Base-by-base conservation (phyloP, 2,113 vertebrate species). In the Albula glossodonta region DNA sequence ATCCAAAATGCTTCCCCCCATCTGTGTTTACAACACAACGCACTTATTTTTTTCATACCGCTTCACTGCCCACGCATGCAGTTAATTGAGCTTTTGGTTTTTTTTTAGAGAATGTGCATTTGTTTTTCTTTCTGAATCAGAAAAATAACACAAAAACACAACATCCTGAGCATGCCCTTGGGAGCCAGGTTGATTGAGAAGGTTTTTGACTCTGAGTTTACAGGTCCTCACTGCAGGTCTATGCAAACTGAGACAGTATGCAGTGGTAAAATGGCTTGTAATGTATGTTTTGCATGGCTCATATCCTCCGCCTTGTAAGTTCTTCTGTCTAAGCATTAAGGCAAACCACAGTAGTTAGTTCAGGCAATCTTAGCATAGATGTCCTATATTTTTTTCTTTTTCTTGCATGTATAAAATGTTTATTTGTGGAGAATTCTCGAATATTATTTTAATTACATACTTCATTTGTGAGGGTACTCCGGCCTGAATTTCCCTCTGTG, bases 41-140 rank as follows among this genome's bases (percentile, higher is more conserved):
- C 84, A 85, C 90, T 88, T 92, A 91, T 83, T 89, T 79, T 87
- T 90, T 48, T 57, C 11, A 80, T 77, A 92, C 92, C 89, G 95
- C 93, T 92, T 91, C 82, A 86, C 89, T 90, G 92, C 91, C 90
- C 91, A 94, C 92, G 94, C 93, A 92, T 92, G 91, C 85, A 89
- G 79, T 77, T 66, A 11, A 83, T 50, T 31, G 51, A 52, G 31
- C 19, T n/a, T 53, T 60, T 0, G 48, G 48, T 57, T 51, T 82
- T 63, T 85, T 88, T 89, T 86, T 83, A 77, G 82, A 48, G 17
- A 85, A 84, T 82, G 19, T 51, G 81, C 90, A 31, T 87, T 92
- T 93, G 90, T 93, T 93, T 94, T 91, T 90, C 78, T 92, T 25
- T 77, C 48, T 87, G 90, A 92, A 87, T 90, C 90, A 91, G 91